These are phyloP conservation scores for Arrhamphus sclerolepis DNA, from an alignment of 2,797 vertebrate species.

Conservation along the genomic window DNA sequence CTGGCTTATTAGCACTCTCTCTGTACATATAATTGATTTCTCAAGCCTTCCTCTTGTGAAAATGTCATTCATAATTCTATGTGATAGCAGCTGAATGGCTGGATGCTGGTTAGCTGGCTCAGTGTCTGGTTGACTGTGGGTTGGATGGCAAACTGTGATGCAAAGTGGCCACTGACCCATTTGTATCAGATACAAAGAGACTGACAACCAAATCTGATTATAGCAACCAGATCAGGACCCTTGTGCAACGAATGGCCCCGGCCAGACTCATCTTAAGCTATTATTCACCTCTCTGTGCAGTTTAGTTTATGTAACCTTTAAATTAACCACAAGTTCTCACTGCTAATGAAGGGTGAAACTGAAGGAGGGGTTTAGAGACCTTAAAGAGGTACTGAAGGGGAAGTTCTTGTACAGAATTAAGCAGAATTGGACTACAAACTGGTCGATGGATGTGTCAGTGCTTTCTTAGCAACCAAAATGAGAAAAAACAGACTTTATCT, in stretches of 20 bases:
- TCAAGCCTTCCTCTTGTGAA: conserved; percentile 75
- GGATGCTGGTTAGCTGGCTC: conserved; percentile 36
- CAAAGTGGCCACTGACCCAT: conserved; percentile 75
- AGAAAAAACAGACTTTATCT: conserved; percentile 22
- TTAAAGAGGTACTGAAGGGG: conserved; percentile 37
- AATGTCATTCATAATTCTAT: conserved; percentile 80
- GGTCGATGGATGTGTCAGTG: neutral
- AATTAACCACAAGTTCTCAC: conserved; percentile 9
- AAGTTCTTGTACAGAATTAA: conserved; percentile 45
- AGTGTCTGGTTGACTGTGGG: conserved; percentile 23
- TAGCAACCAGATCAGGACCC: conserved; percentile 54
- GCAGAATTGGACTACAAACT: conserved; percentile 49
- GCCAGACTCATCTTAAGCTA: conserved; percentile 50
- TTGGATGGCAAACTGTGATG: conserved; percentile 55
- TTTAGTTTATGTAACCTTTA: conserved; percentile 45
- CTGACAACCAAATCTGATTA: conserved; percentile 73
- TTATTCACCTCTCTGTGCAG: conserved; percentile 56
- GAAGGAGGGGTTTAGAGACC: conserved; percentile 34
- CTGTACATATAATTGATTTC: conserved; percentile 78
- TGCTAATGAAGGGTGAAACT: conserved; percentile 36
- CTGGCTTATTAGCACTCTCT: conserved; percentile 76
- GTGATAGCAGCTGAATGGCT: conserved; percentile 72
- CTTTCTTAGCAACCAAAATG: conserved; percentile 46
- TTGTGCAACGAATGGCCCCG: conserved; percentile 48
- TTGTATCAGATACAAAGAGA: conserved; percentile 73